Evolutionary conservation across 2,113 vertebrate genomes (phyloP), one percentile per base, ranked within the genome.

Genomic region (Phocoena phocoena): DNA sequence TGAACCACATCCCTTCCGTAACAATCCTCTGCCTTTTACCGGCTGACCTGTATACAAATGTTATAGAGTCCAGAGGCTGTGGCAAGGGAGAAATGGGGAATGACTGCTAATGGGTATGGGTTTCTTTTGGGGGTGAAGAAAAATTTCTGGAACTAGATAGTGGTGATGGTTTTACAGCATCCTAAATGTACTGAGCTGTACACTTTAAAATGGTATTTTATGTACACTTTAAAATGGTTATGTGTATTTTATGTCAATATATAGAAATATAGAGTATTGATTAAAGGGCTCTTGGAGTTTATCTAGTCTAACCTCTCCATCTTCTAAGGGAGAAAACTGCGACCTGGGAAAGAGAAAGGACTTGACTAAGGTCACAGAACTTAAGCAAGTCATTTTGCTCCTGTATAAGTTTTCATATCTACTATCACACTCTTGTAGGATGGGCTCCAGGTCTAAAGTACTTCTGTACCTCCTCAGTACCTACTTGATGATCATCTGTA

Each of bases 321-420:
- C 55, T 94, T 92, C 38, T 25, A 92, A 58, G 17, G 41, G 60
- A 89, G 53, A 81, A 94, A 94, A 87, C 18, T 58, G 18, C 74
- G 23, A 47, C 4, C 8, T 70, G 20, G 60, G 33, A 80, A 94
- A 92, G 26, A 63, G 9, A 87, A 94, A 71, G 1, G 36, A 86
- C 55, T 92, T 90, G 60, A 82, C 6, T 90, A 82, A 94, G 38
- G 60, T 89, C 31, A 58, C 26, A 87, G 62, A 67, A 6, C 9
- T 95, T 94, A 94, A 28, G 31, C 12, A 84, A 79, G 63, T 84
- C 25, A 89, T 5, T 68, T 90, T 44, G n/a, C 31, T 92, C 92
- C 17, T 89, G 21, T 25, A 6, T 81, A 95, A 82, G 31, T 47
- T 95, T n/a, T 87, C 33, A n/a, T 79, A 83, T 85, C 36, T 65